phyloP scores from a whole-genome alignment of 2,797 vertebrate species.

The Pelodytes ibericus region DNA sequence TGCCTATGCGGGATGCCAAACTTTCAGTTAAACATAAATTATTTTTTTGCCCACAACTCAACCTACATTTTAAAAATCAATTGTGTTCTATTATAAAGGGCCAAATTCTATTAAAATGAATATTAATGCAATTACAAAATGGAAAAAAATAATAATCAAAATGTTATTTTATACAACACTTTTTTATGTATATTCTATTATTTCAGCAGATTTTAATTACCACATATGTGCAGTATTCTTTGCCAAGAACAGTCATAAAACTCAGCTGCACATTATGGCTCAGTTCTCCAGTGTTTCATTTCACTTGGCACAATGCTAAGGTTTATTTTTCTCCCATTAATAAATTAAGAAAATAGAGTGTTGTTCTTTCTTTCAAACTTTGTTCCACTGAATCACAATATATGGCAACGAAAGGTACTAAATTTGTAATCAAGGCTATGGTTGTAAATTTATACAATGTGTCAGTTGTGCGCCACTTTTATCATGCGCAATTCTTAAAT shows the following conservation, averaged over 20 bases:
- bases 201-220: slow-evolving; percentile 2
- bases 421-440: slow-evolving; percentile 1
- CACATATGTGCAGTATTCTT: slow-evolving; percentile 28
- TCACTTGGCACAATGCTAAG: slow-evolving; percentile 13
- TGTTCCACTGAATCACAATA: slow-evolving; percentile 13
- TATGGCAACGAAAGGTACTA: background rate
- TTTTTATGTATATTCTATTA: slow-evolving; percentile 23
- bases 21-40: too few relatives aligned
- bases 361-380: slow-evolving; percentile 33
- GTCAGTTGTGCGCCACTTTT: too few relatives aligned
- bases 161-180: background rate
- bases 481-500: too few relatives aligned
- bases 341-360: slow-evolving; percentile 42
- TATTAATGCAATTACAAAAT: background rate
- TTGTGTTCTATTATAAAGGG: too few relatives aligned
- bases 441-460: background rate
- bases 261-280: slow-evolving; percentile 14
- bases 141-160: background rate
- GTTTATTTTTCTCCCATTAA: slow-evolving; percentile 41
- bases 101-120: too few relatives aligned
- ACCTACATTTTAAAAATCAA: too few relatives aligned
- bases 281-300: background rate
- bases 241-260: slow-evolving; percentile 31
- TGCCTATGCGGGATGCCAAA: too few relatives aligned
- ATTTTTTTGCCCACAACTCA: too few relatives aligned